These are phyloP conservation scores for Lepus europaeus DNA, from an alignment of 2,113 vertebrate genomes.

Conservation along the genomic window DNA sequence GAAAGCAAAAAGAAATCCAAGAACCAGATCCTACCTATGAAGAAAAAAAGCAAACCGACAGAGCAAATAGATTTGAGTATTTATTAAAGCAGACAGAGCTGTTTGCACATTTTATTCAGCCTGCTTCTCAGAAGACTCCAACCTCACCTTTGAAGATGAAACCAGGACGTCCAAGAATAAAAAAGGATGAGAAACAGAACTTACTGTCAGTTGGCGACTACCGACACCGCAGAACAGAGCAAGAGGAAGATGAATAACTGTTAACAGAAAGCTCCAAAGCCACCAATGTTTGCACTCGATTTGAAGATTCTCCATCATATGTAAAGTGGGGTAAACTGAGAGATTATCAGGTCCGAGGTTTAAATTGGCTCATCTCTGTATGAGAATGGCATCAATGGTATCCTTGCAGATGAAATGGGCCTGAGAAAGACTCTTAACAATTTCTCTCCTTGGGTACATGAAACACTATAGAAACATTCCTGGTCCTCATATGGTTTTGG, in stretches of 20 bases:
- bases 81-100: conserved; percentile 98
- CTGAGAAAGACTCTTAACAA: conserved; percentile 98
- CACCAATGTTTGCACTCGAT: conserved; percentile 97
- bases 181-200: conserved; percentile 99
- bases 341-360: conserved; percentile 97
- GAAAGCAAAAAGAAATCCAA: conserved; percentile 90
- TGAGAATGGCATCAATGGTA: conserved; percentile 99
- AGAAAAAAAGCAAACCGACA: conserved; percentile 99
- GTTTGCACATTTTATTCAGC: conserved; percentile 99
- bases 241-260: conserved; percentile 98
- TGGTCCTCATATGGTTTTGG: conserved; percentile 99
- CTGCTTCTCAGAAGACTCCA: conserved; percentile 98
- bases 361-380: conserved; percentile 99
- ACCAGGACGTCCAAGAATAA: conserved; percentile 96
- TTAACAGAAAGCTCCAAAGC: conserved; percentile 97
- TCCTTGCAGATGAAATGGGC: conserved; percentile 99
- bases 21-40: conserved; percentile 94
- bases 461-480: conserved; percentile 99
- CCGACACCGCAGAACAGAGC: conserved; percentile 97
- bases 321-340: conserved; percentile 96
- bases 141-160: conserved; percentile 99
- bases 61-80: conserved; percentile 99
- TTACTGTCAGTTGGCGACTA: conserved; percentile 97
- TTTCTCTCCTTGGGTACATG: conserved; percentile 99
- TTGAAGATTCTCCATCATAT: conserved; percentile 98